Base-by-base conservation (phyloP, 2,888 invertebrate genomes). In the Parascotia fuliginaria region DNA sequence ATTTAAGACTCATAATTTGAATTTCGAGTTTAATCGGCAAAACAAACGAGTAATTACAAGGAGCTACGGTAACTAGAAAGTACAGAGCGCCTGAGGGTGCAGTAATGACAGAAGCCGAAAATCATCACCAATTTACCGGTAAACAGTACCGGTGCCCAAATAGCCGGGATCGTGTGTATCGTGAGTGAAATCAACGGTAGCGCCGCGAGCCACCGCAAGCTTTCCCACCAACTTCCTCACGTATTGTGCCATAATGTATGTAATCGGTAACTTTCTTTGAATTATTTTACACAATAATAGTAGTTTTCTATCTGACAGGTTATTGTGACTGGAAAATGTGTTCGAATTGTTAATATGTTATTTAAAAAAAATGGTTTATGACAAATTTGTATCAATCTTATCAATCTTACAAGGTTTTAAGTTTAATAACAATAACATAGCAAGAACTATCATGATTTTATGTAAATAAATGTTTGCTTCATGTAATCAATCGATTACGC, bases 51-150 rank as follows among this genome's bases (percentile, higher is more conserved):
- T 60, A 61, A 72, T 69, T 67, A 69, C 79, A 66, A 60, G 55
- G 78, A 81, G 66, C 64, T 81, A 77, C 60, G 57, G 64, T 66
- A 75, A 75, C 79, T 85, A 81, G 83, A 87, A 84, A 79, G 79
- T 76, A 70, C 77, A 70, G 55, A 59, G 53, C 59, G 79, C 80
- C 59, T 47, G 45, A 11, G 65, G 81, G 76, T 72, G 60, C 72
- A 66, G 81, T 86, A 85, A 86, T 86, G 83, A 85, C 89, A 88
- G 89, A 85, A 89, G 89, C 84, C 85, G 83, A 87, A 87, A 85
- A 85, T 85, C 82, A 86, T 87, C 83, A 84, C 71, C 81, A 85
- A 89, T 87, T 87, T 86, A 81, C 80, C 62, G 69, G 73, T 80
- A 77, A 76, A 79, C 77, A 81, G 79, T 81, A 81, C 81, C 77